phyloP scores from a whole-genome alignment of 2,113 vertebrate genomes.

The Perognathus longimembris region DNA sequence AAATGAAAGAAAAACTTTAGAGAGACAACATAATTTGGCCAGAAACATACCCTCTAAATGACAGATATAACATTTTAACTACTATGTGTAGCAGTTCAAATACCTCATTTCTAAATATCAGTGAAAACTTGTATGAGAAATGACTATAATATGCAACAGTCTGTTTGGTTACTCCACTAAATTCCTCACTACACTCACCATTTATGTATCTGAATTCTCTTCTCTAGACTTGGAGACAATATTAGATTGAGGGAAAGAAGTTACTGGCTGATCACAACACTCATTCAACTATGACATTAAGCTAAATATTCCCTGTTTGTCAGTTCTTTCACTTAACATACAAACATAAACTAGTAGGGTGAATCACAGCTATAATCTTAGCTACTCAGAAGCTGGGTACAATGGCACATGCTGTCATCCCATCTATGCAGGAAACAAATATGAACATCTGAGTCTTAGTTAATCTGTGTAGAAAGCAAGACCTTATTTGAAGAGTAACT shows the following conservation, averaged over 20 bases:
- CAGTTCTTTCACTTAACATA: background rate
- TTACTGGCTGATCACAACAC: background rate
- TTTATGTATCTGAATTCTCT: background rate
- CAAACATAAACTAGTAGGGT: background rate
- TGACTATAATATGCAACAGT: background rate
- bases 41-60: background rate
- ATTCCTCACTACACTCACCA: rapidly evolving
- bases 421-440: too few species aligned
- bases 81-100: background rate
- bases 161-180: background rate
- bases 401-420: too few species aligned
- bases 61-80: background rate
- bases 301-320: background rate
- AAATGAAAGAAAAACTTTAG: background rate
- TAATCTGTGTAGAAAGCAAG: too few species aligned
- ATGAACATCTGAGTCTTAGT: too few species aligned
- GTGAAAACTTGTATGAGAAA: background rate
- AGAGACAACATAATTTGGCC: background rate
- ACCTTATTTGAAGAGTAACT: too few species aligned
- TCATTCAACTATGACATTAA: background rate
- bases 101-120: background rate
- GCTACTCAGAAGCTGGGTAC: too few species aligned
- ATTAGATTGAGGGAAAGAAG: background rate
- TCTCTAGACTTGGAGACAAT: background rate
- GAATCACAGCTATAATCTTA: too few species aligned